Evolutionary conservation across 2,113 vertebrate species (phyloP).

Genomic region (Apteryx mantelli): DNA sequence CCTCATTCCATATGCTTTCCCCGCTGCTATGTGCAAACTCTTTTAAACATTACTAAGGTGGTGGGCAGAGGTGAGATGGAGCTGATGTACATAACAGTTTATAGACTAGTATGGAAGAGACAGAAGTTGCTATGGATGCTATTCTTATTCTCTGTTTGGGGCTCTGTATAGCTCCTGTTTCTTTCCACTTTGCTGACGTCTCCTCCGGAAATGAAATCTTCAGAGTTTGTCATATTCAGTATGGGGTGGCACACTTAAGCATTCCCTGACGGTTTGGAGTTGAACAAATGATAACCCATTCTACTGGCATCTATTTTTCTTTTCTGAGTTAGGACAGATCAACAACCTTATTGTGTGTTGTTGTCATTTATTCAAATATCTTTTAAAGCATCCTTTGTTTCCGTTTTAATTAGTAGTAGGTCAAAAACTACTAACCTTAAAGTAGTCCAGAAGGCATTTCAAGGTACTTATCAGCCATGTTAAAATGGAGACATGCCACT

Average conservation of each 20-base stretch:
- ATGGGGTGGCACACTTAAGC: neutral
- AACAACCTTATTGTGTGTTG: neutral
- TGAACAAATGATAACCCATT: neutral
- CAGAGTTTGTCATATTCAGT: neutral
- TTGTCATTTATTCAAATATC: neutral
- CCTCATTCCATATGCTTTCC: neutral
- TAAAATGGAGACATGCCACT: neutral
- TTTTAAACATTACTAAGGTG: neutral
- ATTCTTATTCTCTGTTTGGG: neutral
- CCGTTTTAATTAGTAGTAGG: neutral
- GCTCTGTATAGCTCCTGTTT: neutral
- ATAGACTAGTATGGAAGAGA: neutral
- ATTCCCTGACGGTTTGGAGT: neutral
- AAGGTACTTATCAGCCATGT: neutral
- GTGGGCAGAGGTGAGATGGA: neutral
- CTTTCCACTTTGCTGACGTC: neutral
- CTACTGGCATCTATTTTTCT: neutral
- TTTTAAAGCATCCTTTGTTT: neutral
- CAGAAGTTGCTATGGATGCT: neutral
- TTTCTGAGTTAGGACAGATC: neutral
- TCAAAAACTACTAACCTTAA: neutral
- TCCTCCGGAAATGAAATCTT: neutral
- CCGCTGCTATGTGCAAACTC: neutral
- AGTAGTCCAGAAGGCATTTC: neutral
- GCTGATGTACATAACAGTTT: neutral